phyloP scores from a whole-genome alignment of 2,888 invertebrate genomes.

The Lasioglossum oenotherae region DNA sequence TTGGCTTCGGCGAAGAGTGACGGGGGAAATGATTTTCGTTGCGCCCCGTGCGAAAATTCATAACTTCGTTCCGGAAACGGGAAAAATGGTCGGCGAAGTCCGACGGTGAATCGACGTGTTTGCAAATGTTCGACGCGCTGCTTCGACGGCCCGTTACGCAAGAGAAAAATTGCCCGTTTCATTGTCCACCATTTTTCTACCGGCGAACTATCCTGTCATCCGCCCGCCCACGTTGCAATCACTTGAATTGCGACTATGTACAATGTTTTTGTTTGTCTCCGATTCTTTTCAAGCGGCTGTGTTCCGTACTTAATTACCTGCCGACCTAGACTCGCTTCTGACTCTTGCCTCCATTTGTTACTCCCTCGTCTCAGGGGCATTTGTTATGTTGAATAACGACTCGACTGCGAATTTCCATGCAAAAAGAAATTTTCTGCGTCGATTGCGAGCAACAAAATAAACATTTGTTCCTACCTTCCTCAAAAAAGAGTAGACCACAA shows the following conservation, averaged over 20 bases:
- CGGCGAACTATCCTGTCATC: slow-evolving; percentile 41
- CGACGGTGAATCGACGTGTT: slow-evolving; percentile 61
- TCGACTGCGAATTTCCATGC: no score
- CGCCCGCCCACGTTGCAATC: slow-evolving; percentile 10
- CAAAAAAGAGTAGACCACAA: no score
- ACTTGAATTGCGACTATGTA: slow-evolving; percentile 42
- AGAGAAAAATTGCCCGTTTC: slow-evolving; percentile 65
- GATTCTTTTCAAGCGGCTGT: not conserved
- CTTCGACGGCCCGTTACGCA: slow-evolving; percentile 29
- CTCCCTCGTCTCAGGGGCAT: not conserved
- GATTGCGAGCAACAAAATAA: not conserved
- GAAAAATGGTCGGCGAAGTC: slow-evolving; percentile 26
- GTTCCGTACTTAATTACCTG: not conserved
- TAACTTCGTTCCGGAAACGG: slow-evolving; percentile 37
- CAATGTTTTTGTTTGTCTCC: slow-evolving; percentile 28
- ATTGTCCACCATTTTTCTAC: slow-evolving; percentile 56
- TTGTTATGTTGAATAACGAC: not conserved
- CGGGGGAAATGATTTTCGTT: slow-evolving; percentile 59
- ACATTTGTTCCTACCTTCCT: no score
- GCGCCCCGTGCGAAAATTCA: slow-evolving; percentile 60
- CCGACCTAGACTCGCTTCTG: not conserved
- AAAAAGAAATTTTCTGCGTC: not conserved
- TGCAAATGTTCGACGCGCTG: slow-evolving; percentile 65
- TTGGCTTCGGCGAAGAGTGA: not conserved
- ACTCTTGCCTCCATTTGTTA: not conserved